Conservation (phyloP, 1,140 invertebrate species). For the Zophobas morio region DNA sequence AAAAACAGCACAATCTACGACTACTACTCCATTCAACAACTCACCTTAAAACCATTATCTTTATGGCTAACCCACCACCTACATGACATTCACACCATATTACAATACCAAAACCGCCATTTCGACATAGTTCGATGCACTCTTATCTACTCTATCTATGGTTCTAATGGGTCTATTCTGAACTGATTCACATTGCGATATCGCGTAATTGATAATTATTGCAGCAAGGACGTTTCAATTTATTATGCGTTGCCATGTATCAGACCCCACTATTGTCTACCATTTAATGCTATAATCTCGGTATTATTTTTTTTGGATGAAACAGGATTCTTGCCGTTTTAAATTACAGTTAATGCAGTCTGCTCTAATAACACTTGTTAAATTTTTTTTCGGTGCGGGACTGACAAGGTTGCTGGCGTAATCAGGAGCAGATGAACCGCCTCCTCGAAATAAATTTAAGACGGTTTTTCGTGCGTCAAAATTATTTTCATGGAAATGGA, state of each 20-base stretch:
- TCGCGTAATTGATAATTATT: constrained; percentile 11
- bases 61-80: neutral
- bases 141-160: constrained; percentile 5
- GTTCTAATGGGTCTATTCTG: constrained; percentile 17
- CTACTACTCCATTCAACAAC: too few species aligned
- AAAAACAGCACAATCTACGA: too few species aligned
- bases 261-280: constrained; percentile 18
- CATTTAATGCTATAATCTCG: neutral
- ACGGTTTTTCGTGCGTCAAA: too few species aligned
- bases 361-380: neutral
- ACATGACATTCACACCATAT: neutral
- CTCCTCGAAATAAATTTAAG: too few species aligned
- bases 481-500: too few species aligned
- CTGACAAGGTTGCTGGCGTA: too few species aligned
- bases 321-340: too few species aligned
- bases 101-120: too few species aligned
- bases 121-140: constrained; percentile 8
- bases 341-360: neutral
- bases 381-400: too few species aligned
- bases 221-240: constrained; percentile 37
- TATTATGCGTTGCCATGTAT: constrained; percentile 11
- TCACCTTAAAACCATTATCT: too few species aligned
- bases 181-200: constrained; percentile 41
- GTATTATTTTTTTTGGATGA: neutral
- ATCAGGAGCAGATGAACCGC: too few species aligned